Conservation (phyloP, 1,140 invertebrate genomes). For the Tetranychus cinnabarinus region DNA sequence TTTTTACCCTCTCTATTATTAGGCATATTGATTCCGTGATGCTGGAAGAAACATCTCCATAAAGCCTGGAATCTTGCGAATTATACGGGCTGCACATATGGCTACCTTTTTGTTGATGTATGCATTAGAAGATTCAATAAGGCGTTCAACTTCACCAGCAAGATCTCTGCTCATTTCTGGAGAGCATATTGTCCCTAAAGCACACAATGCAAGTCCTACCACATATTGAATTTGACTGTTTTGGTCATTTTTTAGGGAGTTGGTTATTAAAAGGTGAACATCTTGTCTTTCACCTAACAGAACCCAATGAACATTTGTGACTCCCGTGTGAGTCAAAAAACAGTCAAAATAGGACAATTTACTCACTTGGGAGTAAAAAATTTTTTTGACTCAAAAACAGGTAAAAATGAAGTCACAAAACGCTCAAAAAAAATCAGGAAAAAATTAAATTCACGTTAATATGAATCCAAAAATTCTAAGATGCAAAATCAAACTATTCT, state of each 20-base stretch:
- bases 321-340: too few relatives aligned
- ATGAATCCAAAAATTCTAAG: too few relatives aligned
- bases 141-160: slow-evolving; percentile 84
- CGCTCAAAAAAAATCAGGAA: too few relatives aligned
- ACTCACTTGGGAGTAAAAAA: too few relatives aligned
- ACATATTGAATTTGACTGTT: slow-evolving; percentile 97
- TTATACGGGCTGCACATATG: slow-evolving; percentile 88
- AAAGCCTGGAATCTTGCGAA: slow-evolving; percentile 86
- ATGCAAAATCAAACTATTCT: too few relatives aligned
- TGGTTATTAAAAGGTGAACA: slow-evolving; percentile 94
- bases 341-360: too few relatives aligned
- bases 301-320: too few relatives aligned
- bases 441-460: too few relatives aligned
- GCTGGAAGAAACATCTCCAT: slow-evolving; percentile 99
- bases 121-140: slow-evolving; percentile 93
- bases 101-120: slow-evolving; percentile 92
- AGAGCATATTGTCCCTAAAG: slow-evolving; percentile 89
- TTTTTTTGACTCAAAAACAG: too few relatives aligned
- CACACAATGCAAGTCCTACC: slow-evolving; percentile 85
- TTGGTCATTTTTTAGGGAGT: slow-evolving; percentile 95
- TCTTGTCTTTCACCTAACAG: slow-evolving; percentile 92
- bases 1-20: too few relatives aligned
- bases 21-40: slow-evolving; percentile 35
- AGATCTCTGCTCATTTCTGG: slow-evolving; percentile 96
- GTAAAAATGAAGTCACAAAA: too few relatives aligned